Percentiles rank a stretch among this genome's conserved stretches.
Evolutionary conservation across 2,113 vertebrate species (phyloP).

Genomic region (Alligator mississippiensis): DNA sequence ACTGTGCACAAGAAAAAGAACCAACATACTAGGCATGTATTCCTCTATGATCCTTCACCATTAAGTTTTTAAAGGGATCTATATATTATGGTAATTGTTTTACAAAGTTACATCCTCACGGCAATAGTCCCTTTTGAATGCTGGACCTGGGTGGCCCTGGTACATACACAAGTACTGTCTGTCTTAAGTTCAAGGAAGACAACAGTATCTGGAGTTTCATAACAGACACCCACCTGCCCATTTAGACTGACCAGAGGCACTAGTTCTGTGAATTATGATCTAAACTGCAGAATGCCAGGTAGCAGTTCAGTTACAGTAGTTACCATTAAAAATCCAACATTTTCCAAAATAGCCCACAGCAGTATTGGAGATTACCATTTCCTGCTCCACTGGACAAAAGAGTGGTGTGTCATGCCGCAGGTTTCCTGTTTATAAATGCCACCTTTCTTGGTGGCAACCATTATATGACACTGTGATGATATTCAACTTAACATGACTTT

Average conservation of each 20-base stretch:
- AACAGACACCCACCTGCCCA: not conserved
- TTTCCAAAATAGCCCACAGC: not conserved
- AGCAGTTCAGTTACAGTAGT: not conserved
- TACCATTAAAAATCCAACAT: not conserved
- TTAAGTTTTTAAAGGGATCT: not conserved
- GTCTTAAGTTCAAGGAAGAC: not conserved
- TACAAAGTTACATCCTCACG: not conserved
- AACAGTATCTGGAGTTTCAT: accelerated
- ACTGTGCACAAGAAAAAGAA: not conserved
- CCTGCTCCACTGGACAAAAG: not conserved
- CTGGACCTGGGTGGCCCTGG: not conserved
- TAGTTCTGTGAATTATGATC: not conserved
- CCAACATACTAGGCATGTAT: not conserved
- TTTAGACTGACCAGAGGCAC: not conserved
- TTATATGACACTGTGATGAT: not conserved
- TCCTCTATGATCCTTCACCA: not conserved
- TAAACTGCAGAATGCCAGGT: not conserved
- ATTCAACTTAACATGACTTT: not conserved
- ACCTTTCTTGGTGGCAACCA: not conserved
- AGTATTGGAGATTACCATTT: not conserved
- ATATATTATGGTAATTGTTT: not conserved
- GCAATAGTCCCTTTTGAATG: not conserved
- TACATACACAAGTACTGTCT: not conserved
- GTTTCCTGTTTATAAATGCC: not conserved
- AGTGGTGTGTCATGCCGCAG: not conserved